Evolutionary conservation across 2,113 vertebrate genomes (phyloP).

Genomic region (Podarcis cretensis): DNA sequence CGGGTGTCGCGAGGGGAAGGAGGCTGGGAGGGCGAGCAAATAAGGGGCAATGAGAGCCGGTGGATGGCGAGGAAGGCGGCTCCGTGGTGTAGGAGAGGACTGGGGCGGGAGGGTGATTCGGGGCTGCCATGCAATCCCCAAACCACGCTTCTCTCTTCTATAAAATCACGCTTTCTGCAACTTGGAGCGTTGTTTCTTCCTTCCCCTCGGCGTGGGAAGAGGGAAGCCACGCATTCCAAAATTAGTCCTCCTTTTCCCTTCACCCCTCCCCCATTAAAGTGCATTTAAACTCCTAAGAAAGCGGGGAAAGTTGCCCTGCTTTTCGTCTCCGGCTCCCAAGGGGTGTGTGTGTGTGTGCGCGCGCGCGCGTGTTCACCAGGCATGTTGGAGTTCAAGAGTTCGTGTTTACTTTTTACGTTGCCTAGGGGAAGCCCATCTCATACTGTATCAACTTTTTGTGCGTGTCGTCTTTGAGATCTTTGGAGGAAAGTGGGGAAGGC

Average conservation of each 20-base stretch:
- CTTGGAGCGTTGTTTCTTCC: not conserved
- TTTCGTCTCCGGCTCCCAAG: slow-evolving; percentile 30
- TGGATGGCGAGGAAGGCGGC: not conserved
- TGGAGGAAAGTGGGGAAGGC: slow-evolving; percentile 7
- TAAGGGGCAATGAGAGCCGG: not conserved
- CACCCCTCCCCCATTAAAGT: not conserved
- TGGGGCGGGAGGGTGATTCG: not conserved
- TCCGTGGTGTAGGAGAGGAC: not conserved
- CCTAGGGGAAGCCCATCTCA: slow-evolving; percentile 27
- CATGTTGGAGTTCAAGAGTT: slow-evolving; percentile 72
- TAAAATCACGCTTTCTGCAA: not conserved
- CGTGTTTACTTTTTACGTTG: slow-evolving; percentile 52
- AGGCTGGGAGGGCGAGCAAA: too few species aligned
- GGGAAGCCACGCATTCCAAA: not conserved
- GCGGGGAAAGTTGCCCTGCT: slow-evolving; percentile 9
- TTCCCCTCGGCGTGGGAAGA: not conserved
- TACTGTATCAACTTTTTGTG: slow-evolving; percentile 1
- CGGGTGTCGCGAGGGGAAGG: not conserved
- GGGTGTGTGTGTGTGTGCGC: not conserved
- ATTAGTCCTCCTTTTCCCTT: not conserved
- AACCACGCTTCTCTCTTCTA: not conserved
- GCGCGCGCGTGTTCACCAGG: slow-evolving; percentile 14
- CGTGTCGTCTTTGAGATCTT: not conserved
- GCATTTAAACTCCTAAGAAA: not conserved
- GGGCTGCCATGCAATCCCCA: not conserved